Conservation (phyloP, 1,140 invertebrate species). For the Drosophila pruinosa region DNA sequence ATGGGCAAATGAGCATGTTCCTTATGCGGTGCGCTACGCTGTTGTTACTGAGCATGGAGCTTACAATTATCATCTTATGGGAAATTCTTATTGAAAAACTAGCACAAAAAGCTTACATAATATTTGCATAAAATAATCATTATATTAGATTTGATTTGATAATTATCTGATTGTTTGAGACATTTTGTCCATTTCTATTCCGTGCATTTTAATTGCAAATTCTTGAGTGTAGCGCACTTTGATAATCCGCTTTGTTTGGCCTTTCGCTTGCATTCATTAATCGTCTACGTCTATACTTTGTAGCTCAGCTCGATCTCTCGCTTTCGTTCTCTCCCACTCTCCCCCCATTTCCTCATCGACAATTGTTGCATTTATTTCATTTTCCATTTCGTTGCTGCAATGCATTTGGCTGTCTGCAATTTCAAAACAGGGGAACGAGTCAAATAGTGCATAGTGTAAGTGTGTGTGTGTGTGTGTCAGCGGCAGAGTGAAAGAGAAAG, state of each 20-base stretch:
- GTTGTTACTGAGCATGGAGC: not conserved
- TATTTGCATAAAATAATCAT: too few relatives aligned
- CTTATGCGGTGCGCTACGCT: conserved; percentile 19
- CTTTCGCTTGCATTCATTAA: conserved; percentile 38
- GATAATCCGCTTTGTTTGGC: not conserved
- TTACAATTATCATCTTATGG: too few relatives aligned
- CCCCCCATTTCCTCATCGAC: conserved; percentile 10
- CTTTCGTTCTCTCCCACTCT: not conserved
- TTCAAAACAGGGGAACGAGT: conserved; percentile 33
- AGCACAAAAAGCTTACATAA: too few relatives aligned
- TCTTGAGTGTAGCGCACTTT: conserved; percentile 7
- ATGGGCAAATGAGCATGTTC: conserved; percentile 23
- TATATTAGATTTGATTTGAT: too few relatives aligned
- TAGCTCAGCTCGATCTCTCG: conserved; percentile 21
- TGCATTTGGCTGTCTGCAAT: conserved; percentile 23
- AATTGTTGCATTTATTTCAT: conserved; percentile 59
- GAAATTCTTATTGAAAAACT: too few relatives aligned
- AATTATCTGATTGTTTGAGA: too few relatives aligned
- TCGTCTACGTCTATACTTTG: conserved; percentile 37
- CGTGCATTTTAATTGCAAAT: not conserved
- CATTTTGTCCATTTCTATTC: too few relatives aligned
- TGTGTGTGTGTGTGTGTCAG: not conserved
- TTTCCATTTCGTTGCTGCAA: conserved; percentile 43
- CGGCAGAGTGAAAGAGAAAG: conserved; percentile 7
- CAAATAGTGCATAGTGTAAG: conserved; percentile 1